Evolutionary conservation across 2,797 vertebrate genomes (phyloP).

Genomic region (Hydrophis major): DNA sequence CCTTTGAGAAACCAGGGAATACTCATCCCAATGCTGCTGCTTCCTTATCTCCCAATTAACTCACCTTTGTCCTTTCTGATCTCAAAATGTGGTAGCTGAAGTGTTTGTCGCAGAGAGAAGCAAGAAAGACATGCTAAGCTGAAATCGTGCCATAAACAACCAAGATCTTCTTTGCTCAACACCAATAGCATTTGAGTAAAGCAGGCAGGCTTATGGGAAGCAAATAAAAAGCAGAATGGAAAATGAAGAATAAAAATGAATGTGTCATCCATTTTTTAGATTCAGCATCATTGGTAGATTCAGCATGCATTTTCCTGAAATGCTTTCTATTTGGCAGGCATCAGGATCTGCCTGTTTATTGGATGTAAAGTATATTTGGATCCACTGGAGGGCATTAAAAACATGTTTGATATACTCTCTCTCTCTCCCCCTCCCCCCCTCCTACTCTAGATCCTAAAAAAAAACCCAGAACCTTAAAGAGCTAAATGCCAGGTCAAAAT

Average conservation of each 20-base stretch:
- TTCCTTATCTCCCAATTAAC: not conserved
- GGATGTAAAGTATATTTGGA: not conserved
- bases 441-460: not conserved
- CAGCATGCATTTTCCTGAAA: not conserved
- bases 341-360: fast-evolving
- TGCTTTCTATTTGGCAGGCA: constrained; percentile 12
- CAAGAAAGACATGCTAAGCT: not conserved
- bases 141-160: not conserved
- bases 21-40: not conserved
- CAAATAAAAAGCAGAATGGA: not conserved
- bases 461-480: not conserved
- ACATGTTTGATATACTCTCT: not conserved
- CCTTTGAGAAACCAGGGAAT: not conserved
- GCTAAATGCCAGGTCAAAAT: not conserved
- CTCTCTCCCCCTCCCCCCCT: not conserved
- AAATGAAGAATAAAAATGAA: not conserved
- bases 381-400: constrained; percentile 64
- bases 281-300: not conserved
- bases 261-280: not conserved
- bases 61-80: not conserved
- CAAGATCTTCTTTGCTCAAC: not conserved
- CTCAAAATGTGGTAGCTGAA: not conserved
- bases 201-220: no score
- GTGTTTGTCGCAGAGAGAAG: not conserved
- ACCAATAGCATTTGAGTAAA: no score